Conservation (phyloP, 2,113 vertebrate genomes). For the Paedocypris sp. region DNA sequence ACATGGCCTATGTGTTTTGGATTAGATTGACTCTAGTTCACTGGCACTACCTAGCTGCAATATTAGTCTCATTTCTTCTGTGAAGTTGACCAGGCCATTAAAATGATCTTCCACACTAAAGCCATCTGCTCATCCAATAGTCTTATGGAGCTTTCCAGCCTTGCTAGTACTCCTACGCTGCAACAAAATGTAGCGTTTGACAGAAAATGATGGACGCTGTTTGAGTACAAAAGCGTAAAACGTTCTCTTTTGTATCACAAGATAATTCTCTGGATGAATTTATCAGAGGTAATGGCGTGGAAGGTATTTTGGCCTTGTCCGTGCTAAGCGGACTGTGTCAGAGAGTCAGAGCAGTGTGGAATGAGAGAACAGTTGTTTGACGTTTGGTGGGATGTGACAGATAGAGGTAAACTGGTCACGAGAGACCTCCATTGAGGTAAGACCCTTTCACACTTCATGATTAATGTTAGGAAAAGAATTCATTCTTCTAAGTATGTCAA, state of each 20-base stretch:
- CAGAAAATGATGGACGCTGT: not conserved
- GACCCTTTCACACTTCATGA: slow-evolving; percentile 20
- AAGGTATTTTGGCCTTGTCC: slow-evolving; percentile 9
- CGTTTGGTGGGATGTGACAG: slow-evolving; percentile 20
- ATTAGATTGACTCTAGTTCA: too few relatives aligned
- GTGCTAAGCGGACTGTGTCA: not conserved
- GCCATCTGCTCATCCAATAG: slow-evolving; percentile 1
- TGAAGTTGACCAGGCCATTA: too few relatives aligned
- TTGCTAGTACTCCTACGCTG: not conserved
- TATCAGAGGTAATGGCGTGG: not conserved
- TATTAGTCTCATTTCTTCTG: too few relatives aligned
- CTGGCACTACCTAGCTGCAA: too few relatives aligned
- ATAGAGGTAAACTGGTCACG: slow-evolving; percentile 17
- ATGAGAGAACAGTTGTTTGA: slow-evolving; percentile 10
- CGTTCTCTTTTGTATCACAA: not conserved
- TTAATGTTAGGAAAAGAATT: slow-evolving; percentile 20
- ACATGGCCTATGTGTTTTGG: too few relatives aligned
- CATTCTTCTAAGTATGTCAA: slow-evolving; percentile 7
- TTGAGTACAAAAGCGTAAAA: not conserved
- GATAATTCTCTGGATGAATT: not conserved
- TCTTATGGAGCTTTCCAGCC: not conserved
- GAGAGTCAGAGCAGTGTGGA: slow-evolving; percentile 25
- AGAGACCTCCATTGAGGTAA: slow-evolving; percentile 11
- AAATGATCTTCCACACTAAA: slow-evolving; percentile 3
- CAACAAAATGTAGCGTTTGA: not conserved